These are phyloP conservation scores for Drosophila takahashii DNA, from an alignment of 1,140 invertebrate genomes.

Conservation along the genomic window DNA sequence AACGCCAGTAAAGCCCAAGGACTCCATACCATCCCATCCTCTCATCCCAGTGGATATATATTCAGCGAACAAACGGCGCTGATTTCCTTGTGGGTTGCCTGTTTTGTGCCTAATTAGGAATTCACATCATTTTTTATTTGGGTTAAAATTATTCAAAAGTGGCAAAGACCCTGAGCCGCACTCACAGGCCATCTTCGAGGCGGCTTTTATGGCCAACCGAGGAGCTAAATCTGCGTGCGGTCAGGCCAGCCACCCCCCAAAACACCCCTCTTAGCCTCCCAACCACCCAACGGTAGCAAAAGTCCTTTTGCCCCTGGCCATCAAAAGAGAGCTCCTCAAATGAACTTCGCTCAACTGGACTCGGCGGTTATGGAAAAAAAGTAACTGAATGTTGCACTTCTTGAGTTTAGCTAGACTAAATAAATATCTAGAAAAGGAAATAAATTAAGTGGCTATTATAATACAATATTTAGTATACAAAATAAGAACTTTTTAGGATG, in stretches of 20 bases:
- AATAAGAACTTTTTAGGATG: no score
- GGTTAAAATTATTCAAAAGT: constrained; percentile 84
- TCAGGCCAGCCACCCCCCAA: constrained; percentile 8
- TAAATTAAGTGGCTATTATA: no score
- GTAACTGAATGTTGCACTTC: background rate
- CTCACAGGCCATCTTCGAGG: constrained; percentile 28
- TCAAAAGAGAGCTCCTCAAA: constrained; percentile 4
- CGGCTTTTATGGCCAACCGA: constrained; percentile 38
- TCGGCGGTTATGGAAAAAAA: background rate
- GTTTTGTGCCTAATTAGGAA: constrained; percentile 79
- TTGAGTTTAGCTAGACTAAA: constrained; percentile 4
- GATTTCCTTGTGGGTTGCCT: constrained; percentile 50
- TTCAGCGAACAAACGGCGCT: constrained; percentile 62
- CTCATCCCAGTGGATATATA: constrained; percentile 1
- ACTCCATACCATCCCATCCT: background rate
- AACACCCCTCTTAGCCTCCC: background rate
- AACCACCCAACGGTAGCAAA: background rate
- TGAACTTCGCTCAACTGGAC: constrained; percentile 9
- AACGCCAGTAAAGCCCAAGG: constrained; percentile 49
- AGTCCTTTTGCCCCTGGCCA: constrained; percentile 17
- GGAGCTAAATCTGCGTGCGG: constrained; percentile 56
- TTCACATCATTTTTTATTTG: constrained; percentile 84
- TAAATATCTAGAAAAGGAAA: background rate
- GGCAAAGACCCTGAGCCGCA: constrained; percentile 55
- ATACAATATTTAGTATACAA: no score